Base-by-base conservation (phyloP, 2,797 vertebrate species). In the Threskiornis aethiopicus region DNA sequence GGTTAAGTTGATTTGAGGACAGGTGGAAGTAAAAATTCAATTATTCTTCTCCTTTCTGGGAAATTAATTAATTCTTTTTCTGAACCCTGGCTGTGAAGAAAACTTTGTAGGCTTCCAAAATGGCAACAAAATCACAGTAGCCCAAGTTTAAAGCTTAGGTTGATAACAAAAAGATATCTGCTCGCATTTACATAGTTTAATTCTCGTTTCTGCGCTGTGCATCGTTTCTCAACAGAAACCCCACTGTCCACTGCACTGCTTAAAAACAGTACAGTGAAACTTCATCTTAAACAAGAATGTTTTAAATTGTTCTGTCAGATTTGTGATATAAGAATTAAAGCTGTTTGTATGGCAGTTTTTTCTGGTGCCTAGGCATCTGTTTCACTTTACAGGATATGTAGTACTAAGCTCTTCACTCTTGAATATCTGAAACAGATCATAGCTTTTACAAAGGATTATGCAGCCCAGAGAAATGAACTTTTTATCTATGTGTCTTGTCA, bases 321-420 rank as follows among this genome's bases (percentile, higher is more conserved):
- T 84, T 70, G 14, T 81, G 20, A 13, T 78, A 3, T 82, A 52
- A 64, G 26, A 66, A 69, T 58, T 62, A 33, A 85, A 72, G 47
- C 80, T 97, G 62, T 89, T 98, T 98, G 96, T 94, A 84, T 87
- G 97, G 87, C 87, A 94, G 13, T 64, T 55, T 33, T 28, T 85
- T 75, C 55, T 72, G 91, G 20, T 51, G 39, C 42, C 59, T 67
- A 24, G 10, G 7, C 33, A 41, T 96, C 96, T 96, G 77, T 72
- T 87, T 71, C 71, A 96, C 37, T 94, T 85, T 64, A 47, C 37
- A 65, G 91, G 41, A 47, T 87, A 84, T 66, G 59, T 71, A 47
- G 35, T 71, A 37, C 31, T 62, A 58, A 87, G 54, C 29, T 91
- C n/a, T 75, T 97, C 24, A 11, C 33, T 62, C 66, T 71, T 89